A percentile compares a stretch with the other conserved stretches of the same genome.
Conservation (phyloP, 2,888 invertebrate genomes). For the Eilema sororculum region DNA sequence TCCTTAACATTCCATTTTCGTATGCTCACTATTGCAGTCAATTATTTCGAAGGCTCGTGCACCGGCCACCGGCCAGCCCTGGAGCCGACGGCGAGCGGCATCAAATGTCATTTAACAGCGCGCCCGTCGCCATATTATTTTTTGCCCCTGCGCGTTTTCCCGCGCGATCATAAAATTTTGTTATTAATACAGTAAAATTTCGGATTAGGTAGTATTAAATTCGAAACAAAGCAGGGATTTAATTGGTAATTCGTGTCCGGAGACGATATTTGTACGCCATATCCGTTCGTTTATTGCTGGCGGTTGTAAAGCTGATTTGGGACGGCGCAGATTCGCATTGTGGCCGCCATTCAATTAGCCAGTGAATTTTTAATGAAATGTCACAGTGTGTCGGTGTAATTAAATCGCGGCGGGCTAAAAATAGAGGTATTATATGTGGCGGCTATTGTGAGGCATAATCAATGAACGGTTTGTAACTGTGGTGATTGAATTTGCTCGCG, state of each 20-base stretch:
- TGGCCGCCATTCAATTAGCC: constrained; percentile 50
- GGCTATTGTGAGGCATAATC: constrained; percentile 44
- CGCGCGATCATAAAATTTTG: constrained; percentile 78
- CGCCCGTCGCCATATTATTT: constrained; percentile 65
- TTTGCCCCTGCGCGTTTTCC: constrained; percentile 76
- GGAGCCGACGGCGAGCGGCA: constrained; percentile 38
- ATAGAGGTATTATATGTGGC: constrained; percentile 47
- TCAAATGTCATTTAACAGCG: constrained; percentile 79
- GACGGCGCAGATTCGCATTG: constrained; percentile 36
- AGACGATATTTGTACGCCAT: constrained; percentile 54
- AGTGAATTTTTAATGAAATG: constrained; percentile 55
- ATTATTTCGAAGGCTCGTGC: not conserved
- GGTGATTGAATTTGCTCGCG: constrained; percentile 7
- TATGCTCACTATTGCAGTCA: not conserved
- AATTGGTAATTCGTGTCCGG: constrained; percentile 76
- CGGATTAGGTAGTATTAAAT: constrained; percentile 84
- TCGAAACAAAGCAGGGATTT: constrained; percentile 84
- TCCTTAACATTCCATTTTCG: not conserved
- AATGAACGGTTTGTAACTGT: constrained; percentile 35
- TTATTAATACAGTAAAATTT: constrained; percentile 86
- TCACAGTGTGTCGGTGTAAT: constrained; percentile 49
- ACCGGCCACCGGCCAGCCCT: constrained; percentile 1
- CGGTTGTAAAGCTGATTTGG: constrained; percentile 58
- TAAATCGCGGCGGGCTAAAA: constrained; percentile 45
- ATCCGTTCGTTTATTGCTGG: constrained; percentile 65